Evolutionary conservation across 2,888 invertebrate species (phyloP), one percentile per base, ranked within the genome.

Genomic region (Nephrocerus scutellatus): DNA sequence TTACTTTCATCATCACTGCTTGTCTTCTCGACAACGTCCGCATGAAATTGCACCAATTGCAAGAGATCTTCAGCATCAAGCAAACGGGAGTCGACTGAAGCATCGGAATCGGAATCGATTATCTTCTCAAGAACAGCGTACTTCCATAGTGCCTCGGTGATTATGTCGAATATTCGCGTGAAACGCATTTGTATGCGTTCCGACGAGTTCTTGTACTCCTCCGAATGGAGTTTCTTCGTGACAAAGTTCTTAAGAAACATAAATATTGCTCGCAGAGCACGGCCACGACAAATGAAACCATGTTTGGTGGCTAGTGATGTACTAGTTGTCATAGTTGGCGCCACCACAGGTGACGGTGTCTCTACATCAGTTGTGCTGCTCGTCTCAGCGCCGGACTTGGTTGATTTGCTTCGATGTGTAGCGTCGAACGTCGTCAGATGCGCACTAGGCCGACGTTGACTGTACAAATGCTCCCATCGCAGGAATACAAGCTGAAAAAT

Each of bases 1-100:
- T 53, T 55, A 20, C 57, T 60, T 12, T 67, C 66, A 42, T 67
- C 67, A 36, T 66, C 66, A 30, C 63, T 65, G 25, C 62, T 65
- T 2, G 57, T 50, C 20, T 61, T 62, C 12, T 64, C 62, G 1
- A 43, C 33, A 3, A 49, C 36, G 20, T 63, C 55, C 6, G 43
- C 46, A 32, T 66, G 66, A 23, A 58, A 43, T 31, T 59, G 59
- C 4, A 67, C 56, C 18, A 66, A 43, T 39, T 60, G 60, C 12
- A 63, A 32, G 23, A 66, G 37, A 30, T 63, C 58, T 8, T 66
- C 60, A 1, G 57, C 44, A 24, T 62, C 62, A n/a, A 65, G 44
- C 5, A 43, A n/a, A 41, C 31, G 2, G 30, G 21, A 12, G 7
- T 50, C 48, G 4, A 37, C 43, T 10, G 52, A 48, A 4, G 50